These are phyloP conservation scores for Diachasma alloeum DNA, from an alignment of 1,140 invertebrate genomes.

Conservation along the genomic window DNA sequence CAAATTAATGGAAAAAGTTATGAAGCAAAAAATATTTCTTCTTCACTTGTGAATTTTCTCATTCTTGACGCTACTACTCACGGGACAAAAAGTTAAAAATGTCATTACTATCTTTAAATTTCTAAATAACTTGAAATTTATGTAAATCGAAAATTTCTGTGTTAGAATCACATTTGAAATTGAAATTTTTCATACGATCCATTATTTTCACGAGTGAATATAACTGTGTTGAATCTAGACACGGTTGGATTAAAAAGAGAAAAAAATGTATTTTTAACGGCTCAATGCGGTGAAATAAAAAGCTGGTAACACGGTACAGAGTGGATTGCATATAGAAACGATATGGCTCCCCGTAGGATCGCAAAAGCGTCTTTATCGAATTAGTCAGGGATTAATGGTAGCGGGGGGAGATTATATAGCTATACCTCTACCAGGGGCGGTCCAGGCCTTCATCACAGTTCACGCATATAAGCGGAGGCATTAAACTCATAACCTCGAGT, in stretches of 20 bases:
- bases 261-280: not conserved
- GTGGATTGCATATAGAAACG: not conserved
- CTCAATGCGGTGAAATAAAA: not conserved
- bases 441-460: not conserved
- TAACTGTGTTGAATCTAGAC: not conserved
- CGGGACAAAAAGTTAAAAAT: no score
- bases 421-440: not conserved
- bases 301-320: not conserved
- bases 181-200: not conserved
- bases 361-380: constrained; percentile 26
- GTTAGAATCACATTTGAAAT: not conserved
- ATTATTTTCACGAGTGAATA: not conserved
- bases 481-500: constrained; percentile 15
- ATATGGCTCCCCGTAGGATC: not conserved
- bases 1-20: no score
- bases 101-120: no score
- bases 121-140: not conserved
- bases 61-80: no score
- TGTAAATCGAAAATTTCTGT: not conserved
- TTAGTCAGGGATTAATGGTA: constrained; percentile 33
- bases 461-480: not conserved
- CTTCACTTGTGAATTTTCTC: no score
- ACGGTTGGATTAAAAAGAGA: not conserved
- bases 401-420: not conserved
- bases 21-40: no score